Evolutionary conservation across 2,888 invertebrate genomes (phyloP), one percentile per base, ranked within the genome.

Genomic region (Stenchaetothrips biformis): DNA sequence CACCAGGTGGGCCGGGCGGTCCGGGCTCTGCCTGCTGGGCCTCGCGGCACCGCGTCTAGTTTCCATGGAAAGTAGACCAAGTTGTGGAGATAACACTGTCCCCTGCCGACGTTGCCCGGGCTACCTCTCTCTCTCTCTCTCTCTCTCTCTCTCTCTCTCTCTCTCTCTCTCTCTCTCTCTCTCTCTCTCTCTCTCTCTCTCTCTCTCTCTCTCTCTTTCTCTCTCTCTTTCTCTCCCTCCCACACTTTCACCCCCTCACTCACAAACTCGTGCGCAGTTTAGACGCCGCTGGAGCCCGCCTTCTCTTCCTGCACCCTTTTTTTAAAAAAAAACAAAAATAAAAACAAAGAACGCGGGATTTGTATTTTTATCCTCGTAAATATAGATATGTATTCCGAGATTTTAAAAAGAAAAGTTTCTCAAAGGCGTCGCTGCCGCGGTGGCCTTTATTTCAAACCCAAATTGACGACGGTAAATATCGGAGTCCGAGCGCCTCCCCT

Each of bases 1-100:
- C 67, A 74, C 67, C 67, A 74, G 67, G 67, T 74, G 67, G 67
- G 67, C 67, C 21, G 67, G 9, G 67, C 9, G n/a, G n/a, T 25
- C 11, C 2, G 59, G 21, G 67, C 67, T 37, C 37, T 2, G 7
- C 67, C 67, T 3, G 67, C 67, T 9, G 25, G 59, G 59, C 18
- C 37, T 37, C 37, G 37, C 37, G 37, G 37, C 37, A 37, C 37
- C 37, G 37, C 37, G 37, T 25, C 25, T 25, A 74, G 67, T 74
- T 25, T 21, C 67, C 25, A 74, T 74, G 67, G 67, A 74, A 74
- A 74, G 67, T 74, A 74, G 67, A 74, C 67, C 67, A 74, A 74
- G 67, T 74, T 74, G 67, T 74, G 67, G 25, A 74, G 67, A 74
- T 74, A 74, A 74, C 67, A 74, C 67, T 74, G 67, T 74, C 67